Evolutionary conservation across 2,888 invertebrate species (phyloP).

Genomic region (Phaedon cochleariae): DNA sequence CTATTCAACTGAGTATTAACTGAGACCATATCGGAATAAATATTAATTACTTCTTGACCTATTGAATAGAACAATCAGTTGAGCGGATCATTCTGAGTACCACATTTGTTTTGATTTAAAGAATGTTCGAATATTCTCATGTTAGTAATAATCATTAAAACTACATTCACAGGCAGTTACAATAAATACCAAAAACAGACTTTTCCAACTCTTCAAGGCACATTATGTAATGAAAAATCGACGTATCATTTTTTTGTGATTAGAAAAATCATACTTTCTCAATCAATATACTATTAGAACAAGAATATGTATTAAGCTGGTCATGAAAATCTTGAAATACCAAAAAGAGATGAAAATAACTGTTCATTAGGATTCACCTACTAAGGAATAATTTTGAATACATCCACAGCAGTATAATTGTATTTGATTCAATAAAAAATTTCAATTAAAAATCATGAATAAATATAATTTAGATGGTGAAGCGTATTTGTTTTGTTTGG

Average conservation of each 20-base stretch:
- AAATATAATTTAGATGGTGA: too few species aligned
- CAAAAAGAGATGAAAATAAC: conserved; percentile 33
- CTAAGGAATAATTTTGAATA: too few species aligned
- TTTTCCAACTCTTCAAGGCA: conserved; percentile 35
- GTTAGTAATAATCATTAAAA: conserved; percentile 3
- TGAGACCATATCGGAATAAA: too few species aligned
- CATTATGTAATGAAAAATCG: conserved; percentile 20
- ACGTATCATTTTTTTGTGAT: too few species aligned
- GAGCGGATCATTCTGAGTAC: background rate
- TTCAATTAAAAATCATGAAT: too few species aligned
- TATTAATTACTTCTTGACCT: too few species aligned
- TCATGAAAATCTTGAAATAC: conserved; percentile 7
- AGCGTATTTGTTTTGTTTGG: background rate
- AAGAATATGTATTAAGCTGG: too few species aligned
- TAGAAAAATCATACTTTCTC: too few species aligned
- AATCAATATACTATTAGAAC: too few species aligned
- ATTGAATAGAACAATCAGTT: conserved; percentile 1
- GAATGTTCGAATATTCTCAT: background rate
- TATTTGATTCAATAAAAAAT: too few species aligned
- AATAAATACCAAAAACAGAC: conserved; percentile 24
- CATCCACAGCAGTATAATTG: too few species aligned
- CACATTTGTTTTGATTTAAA: background rate
- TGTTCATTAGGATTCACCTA: conserved; percentile 7
- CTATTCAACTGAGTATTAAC: too few species aligned
- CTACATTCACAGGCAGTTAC: conserved; percentile 14